A percentile compares a stretch with the other conserved stretches of the same genome.
Conservation (phyloP, 2,888 invertebrate species). For the Zaprionus lineosus region DNA sequence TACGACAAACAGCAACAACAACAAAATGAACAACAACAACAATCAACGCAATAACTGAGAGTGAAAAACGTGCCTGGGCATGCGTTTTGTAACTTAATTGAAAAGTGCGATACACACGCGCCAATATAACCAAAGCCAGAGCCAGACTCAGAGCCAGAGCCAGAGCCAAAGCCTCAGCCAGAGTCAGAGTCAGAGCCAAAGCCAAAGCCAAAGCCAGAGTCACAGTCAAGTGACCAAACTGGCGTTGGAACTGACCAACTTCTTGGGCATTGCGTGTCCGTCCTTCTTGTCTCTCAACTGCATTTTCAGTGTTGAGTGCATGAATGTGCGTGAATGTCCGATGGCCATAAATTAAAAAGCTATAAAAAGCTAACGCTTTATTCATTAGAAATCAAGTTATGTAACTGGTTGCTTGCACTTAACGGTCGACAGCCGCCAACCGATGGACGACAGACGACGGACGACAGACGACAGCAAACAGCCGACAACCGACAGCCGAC, state of each 20-base stretch:
- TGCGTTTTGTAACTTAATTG: slow-evolving; percentile 76
- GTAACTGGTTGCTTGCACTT: slow-evolving; percentile 12
- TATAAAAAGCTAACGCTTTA: slow-evolving; percentile 20
- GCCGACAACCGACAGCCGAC: background rate
- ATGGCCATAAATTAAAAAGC: slow-evolving; percentile 47
- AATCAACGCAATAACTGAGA: slow-evolving; percentile 13
- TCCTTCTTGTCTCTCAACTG: background rate
- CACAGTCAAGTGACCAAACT: slow-evolving; percentile 49
- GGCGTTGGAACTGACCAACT: slow-evolving; percentile 54
- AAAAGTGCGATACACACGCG: slow-evolving; percentile 78
- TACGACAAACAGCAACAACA: slow-evolving; percentile 22
- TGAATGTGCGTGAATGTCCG: slow-evolving; percentile 22
- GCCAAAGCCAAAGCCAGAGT: slow-evolving; percentile 22
- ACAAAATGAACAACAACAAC: slow-evolving; percentile 23
- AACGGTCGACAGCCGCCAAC: background rate
- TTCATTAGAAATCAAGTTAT: slow-evolving; percentile 47
- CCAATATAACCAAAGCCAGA: slow-evolving; percentile 52
- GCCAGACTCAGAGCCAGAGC: slow-evolving; percentile 47
- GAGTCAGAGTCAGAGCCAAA: slow-evolving; percentile 16
- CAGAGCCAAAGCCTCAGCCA: slow-evolving; percentile 26
- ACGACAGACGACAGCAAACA: background rate
- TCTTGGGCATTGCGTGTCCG: slow-evolving; percentile 60
- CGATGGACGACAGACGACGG: slow-evolving; percentile 23
- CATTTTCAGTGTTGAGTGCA: background rate
- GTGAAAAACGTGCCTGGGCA: slow-evolving; percentile 66